Base-by-base conservation (phyloP, 2,113 vertebrate genomes). In the Castor canadensis region DNA sequence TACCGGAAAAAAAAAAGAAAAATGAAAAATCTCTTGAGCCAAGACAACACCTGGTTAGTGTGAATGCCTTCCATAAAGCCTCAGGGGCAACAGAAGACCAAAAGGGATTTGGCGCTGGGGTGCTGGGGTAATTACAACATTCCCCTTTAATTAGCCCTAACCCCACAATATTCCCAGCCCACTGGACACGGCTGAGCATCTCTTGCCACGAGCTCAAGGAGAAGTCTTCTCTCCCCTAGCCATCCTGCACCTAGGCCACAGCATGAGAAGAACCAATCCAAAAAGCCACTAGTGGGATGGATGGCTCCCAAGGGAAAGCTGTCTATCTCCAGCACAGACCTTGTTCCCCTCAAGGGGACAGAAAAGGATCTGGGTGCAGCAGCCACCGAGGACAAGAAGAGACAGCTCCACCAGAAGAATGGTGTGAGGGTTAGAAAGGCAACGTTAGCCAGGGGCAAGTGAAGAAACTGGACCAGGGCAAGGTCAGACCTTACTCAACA, bases 101-200 rank as follows among this genome's bases (percentile, higher is more conserved):
- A 60, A 40, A 64, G 32, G 38, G n/a, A 38, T 2, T 12, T 47
- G 77, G 64, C 45, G 49, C 45, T 76, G n/a, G 67, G 9, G 40
- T 49, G 71, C 86, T 77, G 40, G n/a, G 69, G 45, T 87, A 77
- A 96, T 93, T 40, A 89, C 4, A 49, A 43, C 30, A 32, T 3
- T 75, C 28, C 81, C 64, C 93, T 85, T 49, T 92, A 89, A 89
- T 54, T 15, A 93, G 86, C n/a, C 58, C 20, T 52, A n/a, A 35
- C 82, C 28, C 54, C 1, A 4, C 5, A 6, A 26, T 22, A 62
- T 43, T 66, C 38, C 76, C 30, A 17, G 54, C 66, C 60, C 58
- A n/a, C 45, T 58, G 43, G 73, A 69, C 49, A 52, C 32, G 75
- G 67, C n/a, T 54, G 3, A 90, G 58, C 40, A 40, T 5, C 72